Base-by-base conservation (phyloP, 2,888 invertebrate species). In the Agrochola macilenta region DNA sequence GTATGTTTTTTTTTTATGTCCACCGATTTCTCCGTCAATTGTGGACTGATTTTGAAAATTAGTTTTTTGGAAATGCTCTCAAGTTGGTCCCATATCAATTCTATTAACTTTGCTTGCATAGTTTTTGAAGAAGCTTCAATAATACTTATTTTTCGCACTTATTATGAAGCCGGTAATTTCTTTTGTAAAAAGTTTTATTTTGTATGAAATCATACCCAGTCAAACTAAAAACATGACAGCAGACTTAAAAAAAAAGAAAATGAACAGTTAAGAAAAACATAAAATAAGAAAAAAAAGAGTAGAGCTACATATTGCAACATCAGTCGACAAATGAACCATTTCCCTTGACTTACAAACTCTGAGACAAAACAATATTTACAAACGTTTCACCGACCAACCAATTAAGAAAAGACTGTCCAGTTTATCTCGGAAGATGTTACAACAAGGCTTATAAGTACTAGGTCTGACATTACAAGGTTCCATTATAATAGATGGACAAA, bases 311-410 rank as follows among this genome's bases (percentile, higher is more conserved):
- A 11, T 69, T 46, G 26, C 54, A 30, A 43, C 30, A 43, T 30
- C 8, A 30, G 39, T 30, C 8, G 43, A 57, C 54, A 43, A 69
- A 57, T 35, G 12, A 74, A 46, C 46, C 20, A 74, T 57, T 70
- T 70, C 58, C 46, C n/a, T 58, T 71, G 46, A 71, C 35, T 26
- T n/a, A 70, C 30, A 30, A 71, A 30, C 11, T 54, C 7, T 26
- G n/a, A 35, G n/a, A 43, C 46, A 35, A 35, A 60, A 60, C 26
- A 49, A 60, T 26, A 61, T 43, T 74, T 54, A 43, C 35, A n/a
- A 39, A 52, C 39, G 30, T 74, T 75, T 73, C 30, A 7, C 43
- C 17, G 63, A 2, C 26, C 4, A 26, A 14, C 7, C 12, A 58
- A 4, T 39, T 11, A 26, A 20, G 11, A 57, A 20, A 39, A 11